These are phyloP conservation scores for Pachycephala philippinensis DNA, from an alignment of 2,113 vertebrate genomes.

Conservation along the genomic window DNA sequence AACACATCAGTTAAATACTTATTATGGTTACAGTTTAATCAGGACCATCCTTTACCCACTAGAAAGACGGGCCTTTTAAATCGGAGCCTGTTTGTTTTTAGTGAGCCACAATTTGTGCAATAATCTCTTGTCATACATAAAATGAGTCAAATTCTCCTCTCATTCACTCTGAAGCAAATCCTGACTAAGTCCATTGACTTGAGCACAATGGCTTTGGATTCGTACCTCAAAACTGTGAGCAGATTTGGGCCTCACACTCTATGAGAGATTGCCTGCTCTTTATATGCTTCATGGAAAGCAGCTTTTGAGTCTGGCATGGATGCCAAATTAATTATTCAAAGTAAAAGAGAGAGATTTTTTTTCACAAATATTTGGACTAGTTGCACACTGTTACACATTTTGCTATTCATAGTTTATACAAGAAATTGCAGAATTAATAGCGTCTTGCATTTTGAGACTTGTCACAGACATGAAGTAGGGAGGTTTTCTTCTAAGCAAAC, in stretches of 20 bases:
- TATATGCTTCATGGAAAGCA: background rate
- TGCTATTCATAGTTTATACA: background rate
- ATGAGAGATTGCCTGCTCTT: background rate
- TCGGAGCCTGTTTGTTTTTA: background rate
- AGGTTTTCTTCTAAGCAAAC: background rate
- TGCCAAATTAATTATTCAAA: slow-evolving; percentile 49
- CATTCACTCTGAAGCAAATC: slow-evolving; percentile 1
- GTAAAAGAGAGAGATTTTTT: background rate
- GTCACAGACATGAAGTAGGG: background rate
- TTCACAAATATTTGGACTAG: background rate
- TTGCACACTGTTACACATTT: background rate
- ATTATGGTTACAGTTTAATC: background rate
- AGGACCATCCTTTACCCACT: background rate
- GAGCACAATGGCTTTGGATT: slow-evolving; percentile 4
- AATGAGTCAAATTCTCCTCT: background rate
- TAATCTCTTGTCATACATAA: background rate
- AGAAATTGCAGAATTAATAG: background rate
- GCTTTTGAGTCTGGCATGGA: background rate
- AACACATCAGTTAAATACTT: background rate
- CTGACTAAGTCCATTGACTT: background rate
- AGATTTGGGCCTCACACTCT: background rate
- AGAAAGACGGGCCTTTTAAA: background rate
- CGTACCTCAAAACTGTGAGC: background rate
- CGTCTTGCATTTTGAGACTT: background rate
- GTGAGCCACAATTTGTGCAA: background rate